Conservation (phyloP, 1,140 invertebrate species). For the Hesperophylax magnus region DNA sequence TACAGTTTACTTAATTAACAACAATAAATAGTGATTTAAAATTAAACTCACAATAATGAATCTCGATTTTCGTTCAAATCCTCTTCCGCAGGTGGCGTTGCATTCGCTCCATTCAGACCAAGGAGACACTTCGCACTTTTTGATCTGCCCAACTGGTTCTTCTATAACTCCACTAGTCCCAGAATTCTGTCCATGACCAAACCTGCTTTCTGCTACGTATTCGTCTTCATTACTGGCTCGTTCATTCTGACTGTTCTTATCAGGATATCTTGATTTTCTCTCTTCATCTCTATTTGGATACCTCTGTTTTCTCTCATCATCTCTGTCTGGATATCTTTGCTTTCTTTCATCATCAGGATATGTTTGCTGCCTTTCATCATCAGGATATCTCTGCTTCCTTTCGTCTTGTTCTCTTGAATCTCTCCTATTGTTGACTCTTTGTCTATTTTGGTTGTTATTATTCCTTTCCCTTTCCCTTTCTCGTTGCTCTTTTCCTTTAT, state of each 20-base stretch:
- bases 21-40: not conserved
- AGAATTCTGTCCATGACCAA: not conserved
- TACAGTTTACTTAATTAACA: too few relatives aligned
- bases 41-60: conserved; percentile 57
- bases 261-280: not conserved
- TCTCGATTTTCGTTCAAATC: conserved; percentile 73
- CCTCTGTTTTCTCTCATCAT: not conserved
- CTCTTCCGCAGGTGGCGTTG: conserved; percentile 77
- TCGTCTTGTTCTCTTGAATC: not conserved
- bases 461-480: conserved; percentile 16
- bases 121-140: conserved; percentile 70
- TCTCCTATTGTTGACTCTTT: not conserved
- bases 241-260: not conserved
- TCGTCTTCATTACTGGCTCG: conserved; percentile 20
- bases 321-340: not conserved
- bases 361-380: not conserved
- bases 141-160: conserved; percentile 57
- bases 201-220: not conserved
- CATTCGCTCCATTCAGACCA: conserved; percentile 81
- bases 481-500: conserved; percentile 10
- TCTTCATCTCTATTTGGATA: not conserved
- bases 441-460: not conserved
- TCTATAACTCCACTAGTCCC: conserved; percentile 39
- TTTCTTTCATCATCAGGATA: not conserved
- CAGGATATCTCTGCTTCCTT: not conserved